These are phyloP conservation scores for Tanypteryx hageni DNA, from an alignment of 2,888 invertebrate genomes.

Conservation along the genomic window DNA sequence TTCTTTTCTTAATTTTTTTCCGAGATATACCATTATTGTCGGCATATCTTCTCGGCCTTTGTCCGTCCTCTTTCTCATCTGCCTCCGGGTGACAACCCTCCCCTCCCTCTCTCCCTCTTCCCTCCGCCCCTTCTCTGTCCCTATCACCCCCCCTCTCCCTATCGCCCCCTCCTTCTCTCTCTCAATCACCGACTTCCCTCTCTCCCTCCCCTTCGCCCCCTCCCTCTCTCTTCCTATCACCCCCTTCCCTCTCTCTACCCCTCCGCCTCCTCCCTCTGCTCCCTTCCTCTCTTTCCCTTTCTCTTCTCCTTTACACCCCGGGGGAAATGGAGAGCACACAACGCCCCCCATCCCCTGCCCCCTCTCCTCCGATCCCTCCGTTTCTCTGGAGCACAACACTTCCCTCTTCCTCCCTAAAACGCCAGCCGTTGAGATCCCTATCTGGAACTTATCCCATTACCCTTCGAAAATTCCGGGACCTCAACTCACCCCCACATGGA, in stretches of 20 bases:
- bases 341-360: neutral
- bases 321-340: conserved; percentile 27
- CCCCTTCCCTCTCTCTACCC: too few relatives aligned
- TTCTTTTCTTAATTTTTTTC: too few relatives aligned
- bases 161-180: neutral
- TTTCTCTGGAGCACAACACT: neutral
- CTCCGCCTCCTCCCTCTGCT: neutral
- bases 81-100: neutral
- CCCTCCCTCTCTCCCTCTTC: too few relatives aligned
- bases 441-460: conserved; percentile 63
- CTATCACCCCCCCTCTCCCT: neutral
- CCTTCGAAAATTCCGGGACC: conserved; percentile 58
- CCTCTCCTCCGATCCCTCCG: neutral
- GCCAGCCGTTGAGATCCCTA: conserved; percentile 58
- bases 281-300: neutral
- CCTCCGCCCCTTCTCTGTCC: neutral
- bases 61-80: neutral
- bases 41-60: neutral
- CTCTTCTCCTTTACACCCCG: neutral
- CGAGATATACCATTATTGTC: too few relatives aligned
- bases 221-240: neutral
- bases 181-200: neutral
- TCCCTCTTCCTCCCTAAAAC: conserved; percentile 33
- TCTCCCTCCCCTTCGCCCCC: too few relatives aligned
- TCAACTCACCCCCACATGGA: neutral